Conservation (phyloP, 2,888 invertebrate genomes). For the Eupithecia dodoneata region DNA sequence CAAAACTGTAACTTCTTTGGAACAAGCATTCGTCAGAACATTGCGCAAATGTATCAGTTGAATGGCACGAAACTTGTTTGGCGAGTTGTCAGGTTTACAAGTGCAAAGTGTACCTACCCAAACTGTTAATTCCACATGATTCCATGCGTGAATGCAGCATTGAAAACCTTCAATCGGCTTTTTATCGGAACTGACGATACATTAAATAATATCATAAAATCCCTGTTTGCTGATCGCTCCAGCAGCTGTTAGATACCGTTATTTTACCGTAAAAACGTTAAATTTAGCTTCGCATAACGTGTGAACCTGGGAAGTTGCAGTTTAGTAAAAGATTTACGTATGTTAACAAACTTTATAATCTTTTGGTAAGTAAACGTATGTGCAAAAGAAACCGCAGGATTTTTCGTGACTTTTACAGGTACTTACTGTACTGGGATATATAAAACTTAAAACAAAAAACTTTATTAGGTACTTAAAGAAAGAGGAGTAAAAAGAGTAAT, state of each 20-base stretch:
- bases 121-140: constrained; percentile 50
- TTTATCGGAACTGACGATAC: constrained; percentile 10
- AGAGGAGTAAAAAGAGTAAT: not conserved
- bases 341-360: not conserved
- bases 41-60: constrained; percentile 56
- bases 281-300: constrained; percentile 35
- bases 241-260: constrained; percentile 35
- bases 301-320: constrained; percentile 23
- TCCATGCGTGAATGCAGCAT: constrained; percentile 63
- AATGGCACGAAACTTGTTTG: constrained; percentile 67
- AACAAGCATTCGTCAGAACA: constrained; percentile 45
- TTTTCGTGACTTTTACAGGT: not conserved
- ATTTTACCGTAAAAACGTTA: constrained; percentile 36
- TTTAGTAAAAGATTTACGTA: not conserved
- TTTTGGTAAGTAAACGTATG: not conserved
- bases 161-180: constrained; percentile 22
- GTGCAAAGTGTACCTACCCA: constrained; percentile 39
- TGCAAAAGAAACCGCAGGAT: not conserved
- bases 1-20: not conserved
- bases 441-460: not conserved
- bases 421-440: not conserved
- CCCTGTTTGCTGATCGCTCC: constrained; percentile 36
- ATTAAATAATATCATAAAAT: constrained; percentile 26
- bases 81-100: constrained; percentile 57
- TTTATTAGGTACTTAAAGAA: not conserved